phyloP scores from a whole-genome alignment of 2,797 vertebrate genomes.

The Phylloscopus collybita region DNA sequence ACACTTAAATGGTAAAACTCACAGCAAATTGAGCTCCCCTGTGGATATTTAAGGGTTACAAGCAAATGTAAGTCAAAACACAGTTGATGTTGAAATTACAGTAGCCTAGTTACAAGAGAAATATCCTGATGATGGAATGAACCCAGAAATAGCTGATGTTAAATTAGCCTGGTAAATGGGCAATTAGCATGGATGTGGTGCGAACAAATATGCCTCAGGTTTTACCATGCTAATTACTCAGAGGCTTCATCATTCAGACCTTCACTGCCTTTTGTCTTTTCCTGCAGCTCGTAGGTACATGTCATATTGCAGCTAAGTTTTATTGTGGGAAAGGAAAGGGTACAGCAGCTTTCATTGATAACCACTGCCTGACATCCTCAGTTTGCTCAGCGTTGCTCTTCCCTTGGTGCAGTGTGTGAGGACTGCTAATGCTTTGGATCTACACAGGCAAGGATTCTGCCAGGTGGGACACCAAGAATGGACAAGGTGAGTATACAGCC shows the following conservation, averaged over 20 bases:
- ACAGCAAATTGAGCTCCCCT: background rate
- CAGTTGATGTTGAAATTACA: constrained; percentile 22
- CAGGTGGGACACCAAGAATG: background rate
- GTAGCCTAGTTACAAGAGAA: constrained; percentile 46
- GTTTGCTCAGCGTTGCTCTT: background rate
- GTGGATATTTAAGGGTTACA: constrained; percentile 22
- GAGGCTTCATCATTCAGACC: constrained; percentile 29
- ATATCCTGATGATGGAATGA: constrained; percentile 37
- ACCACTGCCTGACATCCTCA: background rate
- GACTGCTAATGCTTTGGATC: background rate
- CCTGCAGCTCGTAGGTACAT: background rate
- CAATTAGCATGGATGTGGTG: constrained; percentile 14
- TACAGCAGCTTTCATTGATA: background rate
- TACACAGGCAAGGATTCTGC: background rate
- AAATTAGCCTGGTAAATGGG: constrained; percentile 48
- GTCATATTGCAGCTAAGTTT: background rate
- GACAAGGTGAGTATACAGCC: background rate
- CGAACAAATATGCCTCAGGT: constrained; percentile 42
- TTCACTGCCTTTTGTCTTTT: constrained; percentile 10
- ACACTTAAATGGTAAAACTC: background rate
- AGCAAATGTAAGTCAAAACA: constrained; percentile 35
- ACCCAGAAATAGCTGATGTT: constrained; percentile 52
- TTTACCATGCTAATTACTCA: constrained; percentile 54
- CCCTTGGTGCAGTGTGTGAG: background rate
- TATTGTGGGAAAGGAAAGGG: background rate